Conservation (phyloP, 2,888 invertebrate species). For the Drosophila greeni region DNA sequence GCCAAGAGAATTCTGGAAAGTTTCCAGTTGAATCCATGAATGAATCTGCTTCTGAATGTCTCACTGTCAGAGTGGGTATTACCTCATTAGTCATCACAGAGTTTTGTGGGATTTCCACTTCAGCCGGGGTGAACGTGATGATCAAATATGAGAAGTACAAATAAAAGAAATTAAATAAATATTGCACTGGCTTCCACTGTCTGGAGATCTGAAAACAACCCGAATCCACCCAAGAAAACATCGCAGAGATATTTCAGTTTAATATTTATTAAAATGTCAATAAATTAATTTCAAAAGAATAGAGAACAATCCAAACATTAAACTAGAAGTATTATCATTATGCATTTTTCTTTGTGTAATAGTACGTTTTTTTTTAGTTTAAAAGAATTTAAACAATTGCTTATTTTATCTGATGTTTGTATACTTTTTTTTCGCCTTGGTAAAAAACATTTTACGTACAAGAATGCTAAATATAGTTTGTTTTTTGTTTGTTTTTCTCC, state of each 20-base stretch:
- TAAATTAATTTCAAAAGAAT: slow-evolving; percentile 69
- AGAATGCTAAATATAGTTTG: slow-evolving; percentile 50
- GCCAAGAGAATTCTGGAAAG: background rate
- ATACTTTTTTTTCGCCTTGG: slow-evolving; percentile 32
- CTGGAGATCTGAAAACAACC: background rate
- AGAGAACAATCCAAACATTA: slow-evolving; percentile 72
- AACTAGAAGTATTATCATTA: slow-evolving; percentile 67
- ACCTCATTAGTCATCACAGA: slow-evolving; percentile 25
- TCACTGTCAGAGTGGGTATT: slow-evolving; percentile 12
- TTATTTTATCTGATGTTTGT: slow-evolving; percentile 55
- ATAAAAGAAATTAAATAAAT: background rate
- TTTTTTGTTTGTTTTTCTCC: slow-evolving; percentile 29
- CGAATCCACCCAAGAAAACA: slow-evolving; percentile 6
- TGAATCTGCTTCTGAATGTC: slow-evolving; percentile 10
- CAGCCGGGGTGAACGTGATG: background rate
- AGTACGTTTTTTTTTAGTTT: slow-evolving; percentile 47
- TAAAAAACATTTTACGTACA: slow-evolving; percentile 64
- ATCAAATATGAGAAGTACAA: background rate
- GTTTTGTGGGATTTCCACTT: slow-evolving; percentile 5
- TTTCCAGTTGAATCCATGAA: slow-evolving; percentile 6
- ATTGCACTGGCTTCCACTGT: background rate
- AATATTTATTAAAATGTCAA: slow-evolving; percentile 66
- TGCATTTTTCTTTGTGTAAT: slow-evolving; percentile 42
- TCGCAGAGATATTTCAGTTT: slow-evolving; percentile 6
- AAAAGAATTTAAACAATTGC: slow-evolving; percentile 70